A percentile compares a stretch with the other conserved stretches of the same genome.
These are phyloP conservation scores for Campopleginae sp. DNA, from an alignment of 2,888 invertebrate genomes.

Conservation along the genomic window DNA sequence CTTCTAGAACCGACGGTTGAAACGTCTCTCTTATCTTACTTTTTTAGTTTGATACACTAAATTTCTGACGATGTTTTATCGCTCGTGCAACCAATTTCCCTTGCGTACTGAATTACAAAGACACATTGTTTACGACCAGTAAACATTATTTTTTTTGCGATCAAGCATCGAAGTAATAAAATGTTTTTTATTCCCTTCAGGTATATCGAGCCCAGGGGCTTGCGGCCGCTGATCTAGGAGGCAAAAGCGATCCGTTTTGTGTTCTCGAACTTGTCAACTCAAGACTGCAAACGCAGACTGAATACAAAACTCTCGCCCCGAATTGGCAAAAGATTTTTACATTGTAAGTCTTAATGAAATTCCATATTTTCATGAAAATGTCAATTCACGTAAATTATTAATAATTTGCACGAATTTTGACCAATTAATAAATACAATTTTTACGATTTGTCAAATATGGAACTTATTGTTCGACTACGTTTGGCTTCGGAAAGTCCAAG, in stretches of 20 bases:
- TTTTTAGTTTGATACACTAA: too few relatives aligned
- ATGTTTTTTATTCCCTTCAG: constrained; percentile 67
- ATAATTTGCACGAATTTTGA: not conserved
- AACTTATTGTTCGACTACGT: not conserved
- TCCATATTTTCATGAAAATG: not conserved
- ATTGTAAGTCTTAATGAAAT: constrained; percentile 89
- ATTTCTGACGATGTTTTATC: too few relatives aligned
- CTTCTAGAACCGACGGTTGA: not conserved
- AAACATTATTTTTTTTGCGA: too few relatives aligned
- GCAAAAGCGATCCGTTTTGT: constrained; percentile 99
- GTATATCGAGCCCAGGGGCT: constrained; percentile 90
- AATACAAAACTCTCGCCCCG: constrained; percentile 98
- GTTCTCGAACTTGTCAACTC: constrained; percentile 98
- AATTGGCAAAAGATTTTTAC: constrained; percentile 99
- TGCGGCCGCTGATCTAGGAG: constrained; percentile 97
- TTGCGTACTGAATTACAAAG: too few relatives aligned
- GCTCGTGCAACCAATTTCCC: too few relatives aligned
- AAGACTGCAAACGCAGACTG: constrained; percentile 98
- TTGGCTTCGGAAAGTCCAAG: not conserved
- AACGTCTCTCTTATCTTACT: not conserved
- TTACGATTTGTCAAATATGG: not conserved
- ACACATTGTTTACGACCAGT: too few relatives aligned
- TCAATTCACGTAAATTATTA: not conserved
- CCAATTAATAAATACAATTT: not conserved
- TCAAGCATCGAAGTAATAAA: not conserved